phyloP scores from a whole-genome alignment of 1,140 invertebrate species.

The Elysia chlorotica region DNA sequence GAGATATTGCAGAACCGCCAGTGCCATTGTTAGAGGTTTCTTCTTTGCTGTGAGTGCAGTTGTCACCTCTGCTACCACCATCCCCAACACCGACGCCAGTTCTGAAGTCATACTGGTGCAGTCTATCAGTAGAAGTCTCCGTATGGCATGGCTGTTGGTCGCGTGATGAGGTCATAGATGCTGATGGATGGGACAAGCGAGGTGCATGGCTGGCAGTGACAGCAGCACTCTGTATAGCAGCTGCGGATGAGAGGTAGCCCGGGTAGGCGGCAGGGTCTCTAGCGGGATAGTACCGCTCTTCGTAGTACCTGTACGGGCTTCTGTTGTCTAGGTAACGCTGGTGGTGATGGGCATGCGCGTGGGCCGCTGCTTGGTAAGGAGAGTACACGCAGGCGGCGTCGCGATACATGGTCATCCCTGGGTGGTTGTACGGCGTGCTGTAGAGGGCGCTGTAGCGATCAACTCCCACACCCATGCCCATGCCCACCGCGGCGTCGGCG shows the following conservation, averaged over 20 bases:
- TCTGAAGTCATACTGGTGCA: slow-evolving; percentile 2
- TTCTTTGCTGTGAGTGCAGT: not conserved
- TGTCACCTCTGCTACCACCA: not conserved
- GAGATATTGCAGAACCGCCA: too few relatives aligned
- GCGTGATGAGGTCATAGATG: not conserved
- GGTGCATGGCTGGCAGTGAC: slow-evolving; percentile 25
- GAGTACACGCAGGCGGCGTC: slow-evolving; percentile 41
- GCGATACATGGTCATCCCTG: slow-evolving; percentile 35
- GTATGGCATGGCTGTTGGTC: not conserved
- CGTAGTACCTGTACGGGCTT: slow-evolving; percentile 34
- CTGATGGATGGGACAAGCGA: slow-evolving; percentile 25
- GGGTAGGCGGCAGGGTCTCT: slow-evolving; percentile 39
- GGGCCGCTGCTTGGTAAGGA: slow-evolving; percentile 17
- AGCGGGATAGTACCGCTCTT: slow-evolving; percentile 41
- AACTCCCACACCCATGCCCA: too few relatives aligned
- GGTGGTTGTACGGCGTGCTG: slow-evolving; percentile 37
- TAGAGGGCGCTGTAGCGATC: slow-evolving; percentile 54
- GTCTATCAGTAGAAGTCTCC: too few relatives aligned
- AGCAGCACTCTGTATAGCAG: slow-evolving; percentile 31
- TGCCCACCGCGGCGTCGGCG: too few relatives aligned
- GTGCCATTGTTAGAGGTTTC: not conserved
- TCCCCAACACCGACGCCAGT: not conserved
- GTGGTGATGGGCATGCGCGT: slow-evolving; percentile 27
- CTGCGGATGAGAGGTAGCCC: slow-evolving; percentile 35
- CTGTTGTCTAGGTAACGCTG: slow-evolving; percentile 40